Evolutionary conservation across 1,140 invertebrate genomes (phyloP).

Genomic region (Trichonephila clavata): DNA sequence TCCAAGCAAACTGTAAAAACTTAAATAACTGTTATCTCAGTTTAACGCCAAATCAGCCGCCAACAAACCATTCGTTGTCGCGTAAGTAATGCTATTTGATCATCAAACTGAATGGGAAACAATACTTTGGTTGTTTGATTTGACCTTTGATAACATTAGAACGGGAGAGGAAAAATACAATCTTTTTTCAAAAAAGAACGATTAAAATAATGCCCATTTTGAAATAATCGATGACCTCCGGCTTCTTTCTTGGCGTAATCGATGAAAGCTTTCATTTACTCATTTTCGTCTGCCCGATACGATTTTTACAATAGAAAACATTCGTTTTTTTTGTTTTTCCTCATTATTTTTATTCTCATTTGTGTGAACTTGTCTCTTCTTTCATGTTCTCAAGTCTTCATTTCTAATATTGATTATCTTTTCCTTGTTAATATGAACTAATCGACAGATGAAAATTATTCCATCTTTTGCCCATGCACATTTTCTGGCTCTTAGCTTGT

Average conservation of each 20-base stretch:
- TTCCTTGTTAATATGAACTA: slow-evolving; percentile 56
- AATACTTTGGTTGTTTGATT: too few species aligned
- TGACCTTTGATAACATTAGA: too few species aligned
- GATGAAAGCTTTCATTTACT: slow-evolving; percentile 64
- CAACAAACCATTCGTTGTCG: too few species aligned
- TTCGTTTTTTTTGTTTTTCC: background rate
- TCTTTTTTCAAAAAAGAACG: too few species aligned
- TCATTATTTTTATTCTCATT: background rate
- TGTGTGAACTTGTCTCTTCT: background rate
- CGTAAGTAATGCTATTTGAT: too few species aligned
- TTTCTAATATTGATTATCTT: slow-evolving; percentile 70
- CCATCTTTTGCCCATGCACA: background rate
- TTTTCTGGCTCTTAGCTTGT: slow-evolving; percentile 16
- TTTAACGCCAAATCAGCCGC: too few species aligned
- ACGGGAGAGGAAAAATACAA: too few species aligned
- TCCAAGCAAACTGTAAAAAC: too few species aligned
- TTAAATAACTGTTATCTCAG: too few species aligned
- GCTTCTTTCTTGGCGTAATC: background rate
- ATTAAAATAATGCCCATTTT: slow-evolving; percentile 62
- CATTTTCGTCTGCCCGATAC: slow-evolving; percentile 20
- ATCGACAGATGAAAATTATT: slow-evolving; percentile 49
- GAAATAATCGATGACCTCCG: slow-evolving; percentile 61
- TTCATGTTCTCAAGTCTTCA: background rate
- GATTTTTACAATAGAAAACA: slow-evolving; percentile 32
- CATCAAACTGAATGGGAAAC: too few species aligned